These are phyloP conservation scores for Phocides pigmalion DNA, from an alignment of 1,140 invertebrate genomes.

Conservation along the genomic window DNA sequence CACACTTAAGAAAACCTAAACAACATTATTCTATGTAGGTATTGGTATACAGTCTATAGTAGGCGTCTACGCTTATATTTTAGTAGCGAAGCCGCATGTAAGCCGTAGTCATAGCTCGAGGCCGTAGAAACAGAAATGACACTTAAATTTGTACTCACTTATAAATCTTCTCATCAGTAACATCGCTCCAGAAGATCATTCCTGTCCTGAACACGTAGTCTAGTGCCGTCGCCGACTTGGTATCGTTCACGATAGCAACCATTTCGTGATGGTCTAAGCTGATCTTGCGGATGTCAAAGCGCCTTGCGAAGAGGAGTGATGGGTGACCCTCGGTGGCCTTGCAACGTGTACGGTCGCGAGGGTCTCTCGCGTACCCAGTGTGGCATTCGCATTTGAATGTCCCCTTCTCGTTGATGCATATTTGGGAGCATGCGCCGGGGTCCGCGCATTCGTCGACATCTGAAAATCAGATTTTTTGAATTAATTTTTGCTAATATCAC, in stretches of 20 bases:
- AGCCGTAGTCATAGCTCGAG: no score
- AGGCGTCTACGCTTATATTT: no score
- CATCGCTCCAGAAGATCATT: constrained; percentile 98
- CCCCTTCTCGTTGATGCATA: constrained; percentile 95
- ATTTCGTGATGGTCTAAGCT: constrained; percentile 95
- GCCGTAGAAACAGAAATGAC: no score
- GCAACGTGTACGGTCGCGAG: constrained; percentile 91
- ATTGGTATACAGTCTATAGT: no score
- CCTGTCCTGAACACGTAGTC: constrained; percentile 96
- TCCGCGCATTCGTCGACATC: constrained; percentile 97
- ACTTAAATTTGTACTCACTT: constrained; percentile 85
- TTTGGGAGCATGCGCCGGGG: constrained; percentile 95
- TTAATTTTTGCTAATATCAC: not conserved
- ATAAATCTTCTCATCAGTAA: constrained; percentile 94
- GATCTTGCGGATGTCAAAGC: constrained; percentile 95
- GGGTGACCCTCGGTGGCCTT: constrained; percentile 95
- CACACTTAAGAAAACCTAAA: no score
- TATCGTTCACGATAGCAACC: constrained; percentile 94
- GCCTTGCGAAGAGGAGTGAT: constrained; percentile 92
- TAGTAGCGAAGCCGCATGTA: no score
- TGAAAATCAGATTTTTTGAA: constrained; percentile 78
- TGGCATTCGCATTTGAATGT: constrained; percentile 96
- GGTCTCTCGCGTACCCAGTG: constrained; percentile 93
- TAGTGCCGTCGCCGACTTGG: constrained; percentile 93
- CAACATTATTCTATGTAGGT: no score